phyloP scores from a whole-genome alignment of 2,797 vertebrate genomes.

The Lerista edwardsae region DNA sequence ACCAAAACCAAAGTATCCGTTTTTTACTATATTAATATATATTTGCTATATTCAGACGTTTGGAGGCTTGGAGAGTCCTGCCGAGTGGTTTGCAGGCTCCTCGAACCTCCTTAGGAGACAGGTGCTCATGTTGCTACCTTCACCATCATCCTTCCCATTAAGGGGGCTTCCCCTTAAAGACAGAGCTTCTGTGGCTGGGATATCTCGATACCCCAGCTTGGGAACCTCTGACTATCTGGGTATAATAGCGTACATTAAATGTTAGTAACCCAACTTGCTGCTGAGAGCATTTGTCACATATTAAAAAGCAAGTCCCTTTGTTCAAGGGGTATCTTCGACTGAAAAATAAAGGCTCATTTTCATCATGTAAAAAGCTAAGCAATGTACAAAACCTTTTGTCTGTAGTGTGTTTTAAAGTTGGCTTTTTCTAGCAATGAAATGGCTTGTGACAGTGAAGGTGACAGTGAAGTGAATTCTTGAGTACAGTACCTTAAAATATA shows the following conservation, averaged over 20 bases:
- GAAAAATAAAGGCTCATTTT: neutral
- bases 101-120: too few species aligned
- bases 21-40: too few species aligned
- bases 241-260: neutral
- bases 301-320: neutral
- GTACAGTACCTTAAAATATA: neutral
- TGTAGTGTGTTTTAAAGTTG: neutral
- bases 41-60: too few species aligned
- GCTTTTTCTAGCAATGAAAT: neutral
- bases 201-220: too few species aligned
- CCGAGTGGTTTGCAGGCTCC: too few species aligned
- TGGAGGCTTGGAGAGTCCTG: too few species aligned
- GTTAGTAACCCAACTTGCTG: neutral
- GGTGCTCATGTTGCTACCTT: too few species aligned
- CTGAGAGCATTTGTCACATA: neutral
- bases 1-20: too few species aligned
- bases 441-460: neutral
- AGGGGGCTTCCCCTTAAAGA: too few species aligned
- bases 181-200: too few species aligned
- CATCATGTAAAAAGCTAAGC: neutral
- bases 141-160: too few species aligned
- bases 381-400: neutral
- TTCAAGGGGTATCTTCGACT: neutral
- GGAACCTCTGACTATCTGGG: neutral
- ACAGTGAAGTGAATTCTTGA: neutral